These are phyloP conservation scores for Cuniculus paca DNA, from an alignment of 2,797 vertebrate genomes.

Conservation along the genomic window DNA sequence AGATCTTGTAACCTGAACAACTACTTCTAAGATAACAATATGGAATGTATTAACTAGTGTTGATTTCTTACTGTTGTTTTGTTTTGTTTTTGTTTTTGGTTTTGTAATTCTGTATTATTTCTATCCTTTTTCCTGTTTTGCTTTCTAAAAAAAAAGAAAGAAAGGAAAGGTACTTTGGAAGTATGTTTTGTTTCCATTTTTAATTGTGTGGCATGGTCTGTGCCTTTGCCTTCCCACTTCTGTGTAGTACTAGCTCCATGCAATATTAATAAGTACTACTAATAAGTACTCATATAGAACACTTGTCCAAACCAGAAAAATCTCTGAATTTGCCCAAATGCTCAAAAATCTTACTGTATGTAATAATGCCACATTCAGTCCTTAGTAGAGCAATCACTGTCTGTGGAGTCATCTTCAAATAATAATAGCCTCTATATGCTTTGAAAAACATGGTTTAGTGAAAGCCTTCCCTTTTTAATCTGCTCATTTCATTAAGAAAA, in stretches of 20 bases:
- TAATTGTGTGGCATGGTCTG: background rate
- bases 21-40: too few relatives aligned
- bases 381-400: background rate
- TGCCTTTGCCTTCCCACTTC: background rate
- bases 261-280: background rate
- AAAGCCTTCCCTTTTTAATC: background rate
- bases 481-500: conserved; percentile 11
- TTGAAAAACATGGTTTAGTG: background rate
- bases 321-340: background rate
- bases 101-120: too few relatives aligned
- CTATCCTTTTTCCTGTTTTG: too few relatives aligned
- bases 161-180: background rate
- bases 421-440: background rate
- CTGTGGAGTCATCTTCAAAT: background rate
- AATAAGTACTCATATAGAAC: background rate
- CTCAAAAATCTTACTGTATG: conserved; percentile 2
- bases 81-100: too few relatives aligned
- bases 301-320: background rate
- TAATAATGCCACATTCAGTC: background rate
- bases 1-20: too few relatives aligned
- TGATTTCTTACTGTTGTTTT: too few relatives aligned
- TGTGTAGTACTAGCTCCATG: background rate
- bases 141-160: too few relatives aligned
- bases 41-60: too few relatives aligned
- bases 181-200: background rate